Evolutionary conservation across 2,888 invertebrate genomes (phyloP), one percentile per base, ranked within the genome.

Genomic region (Cataglyphis altisquamis): DNA sequence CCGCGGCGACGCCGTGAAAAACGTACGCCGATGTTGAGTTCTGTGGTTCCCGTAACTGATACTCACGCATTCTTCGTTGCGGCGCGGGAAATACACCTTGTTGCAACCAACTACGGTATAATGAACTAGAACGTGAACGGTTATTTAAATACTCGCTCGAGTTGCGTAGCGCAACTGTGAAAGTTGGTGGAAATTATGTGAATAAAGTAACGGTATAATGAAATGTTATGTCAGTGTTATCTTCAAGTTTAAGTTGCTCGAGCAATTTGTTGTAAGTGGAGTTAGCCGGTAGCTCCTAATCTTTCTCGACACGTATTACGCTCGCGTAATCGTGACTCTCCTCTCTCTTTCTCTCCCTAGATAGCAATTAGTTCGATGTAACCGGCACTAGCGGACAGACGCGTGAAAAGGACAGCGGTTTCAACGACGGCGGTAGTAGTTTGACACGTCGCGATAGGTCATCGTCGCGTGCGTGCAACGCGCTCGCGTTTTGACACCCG

Each of bases 351-450:
- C 48, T 8, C n/a, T 1, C 8, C 52, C 83, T 84, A 86, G 15
- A 85, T 80, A 83, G 89, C 90, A 89, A 91, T 90, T 91, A 91
- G 91, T 90, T 90, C 85, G 86, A 90, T 89, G 86, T 88, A 78
- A 67, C 52, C 60, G 81, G 84, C 83, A 88, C 85, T 80, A 60
- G 67, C 86, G 89, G 85, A 75, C 77, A 84, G 86, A 89, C 86
- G 88, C 88, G 86, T 90, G 91, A 91, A 90, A 91, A 90, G 90
- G 91, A 86, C 90, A 87, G 90, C 86, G 91, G 91, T 89, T 91
- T 88, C 86, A 83, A 70, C 25, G 48, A 72, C 73, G 68, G 68
- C 55, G 32, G 55, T 63, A 68, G 82, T 82, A 68, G 82, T 82
- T 86, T 77, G 86, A 84, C 84, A 78, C 78, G 77, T 64, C 25